Base-by-base conservation (phyloP, 2,888 invertebrate genomes). In the Andricus quercusramuli region DNA sequence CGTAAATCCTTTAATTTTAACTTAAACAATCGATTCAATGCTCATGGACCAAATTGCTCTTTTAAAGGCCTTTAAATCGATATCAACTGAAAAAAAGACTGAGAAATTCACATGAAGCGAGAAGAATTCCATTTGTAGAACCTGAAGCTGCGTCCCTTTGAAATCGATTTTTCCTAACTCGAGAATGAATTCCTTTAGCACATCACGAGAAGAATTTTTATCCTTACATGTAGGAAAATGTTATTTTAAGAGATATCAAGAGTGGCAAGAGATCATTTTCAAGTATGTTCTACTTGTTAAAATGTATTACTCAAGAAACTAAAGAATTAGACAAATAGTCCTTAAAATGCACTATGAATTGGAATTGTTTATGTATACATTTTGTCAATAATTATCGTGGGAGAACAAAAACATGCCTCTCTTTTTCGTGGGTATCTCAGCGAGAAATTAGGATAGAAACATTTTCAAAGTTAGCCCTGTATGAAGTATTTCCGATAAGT, bases 81-180 rank as follows among this genome's bases (percentile, higher is more conserved):
- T n/a, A 3, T 2, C 20, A 8, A 6, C 20, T 51, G 20, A 51
- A 51, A 51, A 51, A 41, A 13, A 51, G 51, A 20, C 51, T 47
- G 47, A 51, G 47, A 25, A 68, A 47, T 47, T 68, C 41, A 47
- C 44, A 47, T 15, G 47, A 68, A 44, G 47, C 44, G 68, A 11
- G 47, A 47, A 44, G 68, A 68, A 47, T 25, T 68, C 25, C 22
- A 47, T 68, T 68, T 68, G 67, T 68, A 68, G 47, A 47, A 68
- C 68, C 47, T 68, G 44, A 25, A 44, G 47, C 44, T 47, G 44
- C 44, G 17, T 44, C 44, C 44, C 47, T 68, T 44, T 68, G 25
- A 68, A 67, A 67, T 67, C 22, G n/a, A 67, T 37, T 67, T 67
- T 44, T 44, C 67, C 37, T 15, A n/a, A 6, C 41, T 67, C 67